Base-by-base conservation (phyloP, 2,113 vertebrate species). In the Mus spicilegus region DNA sequence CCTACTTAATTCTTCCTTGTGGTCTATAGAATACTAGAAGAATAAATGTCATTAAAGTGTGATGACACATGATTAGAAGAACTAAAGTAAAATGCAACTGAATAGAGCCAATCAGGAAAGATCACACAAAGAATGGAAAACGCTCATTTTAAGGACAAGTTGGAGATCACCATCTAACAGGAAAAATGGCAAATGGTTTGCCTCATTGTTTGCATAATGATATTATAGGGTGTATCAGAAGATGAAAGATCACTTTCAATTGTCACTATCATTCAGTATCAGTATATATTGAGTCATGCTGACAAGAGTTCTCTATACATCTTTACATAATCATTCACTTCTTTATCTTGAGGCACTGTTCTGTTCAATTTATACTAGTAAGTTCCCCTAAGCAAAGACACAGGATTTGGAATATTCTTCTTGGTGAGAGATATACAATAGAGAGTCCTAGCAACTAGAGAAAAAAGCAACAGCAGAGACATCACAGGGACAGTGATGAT, bases 1-100 rank as follows among this genome's bases (percentile, higher is more conserved):
- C 20, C n/a, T 42, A 61, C 16, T 87, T 82, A 78, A 84, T 91
- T 90, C 86, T 96, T n/a, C 80, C 4, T 87, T 88, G 92, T 9
- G 26, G 11, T 26, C 13, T 87, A 93, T 26, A 63, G 85, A 73
- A 85, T 81, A 46, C 20, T 63, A 54, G 42, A 80, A 69, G 36
- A 87, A 26, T 87, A 87, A 92, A 51, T 88, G 26, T 26, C 54
- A 93, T 67, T 58, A 90, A 9, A 78, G 17, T 75, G 1, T 73
- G 20, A 42, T 54, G 30, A 80, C 17, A 70, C 89, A 33, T 56
- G 80, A 90, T 75, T 75, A 78, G 12, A 80, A 36, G 17, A 95
- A 39, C 33, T 89, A 26, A 94, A 70, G 92, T 90, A 46, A 78
- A 96, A 61, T 84, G 12, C 9, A 90, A 10, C 22, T 72, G 54